Evolutionary conservation across 1,140 invertebrate genomes (phyloP), one percentile per base, ranked within the genome.

Genomic region (Orchesella cincta): DNA sequence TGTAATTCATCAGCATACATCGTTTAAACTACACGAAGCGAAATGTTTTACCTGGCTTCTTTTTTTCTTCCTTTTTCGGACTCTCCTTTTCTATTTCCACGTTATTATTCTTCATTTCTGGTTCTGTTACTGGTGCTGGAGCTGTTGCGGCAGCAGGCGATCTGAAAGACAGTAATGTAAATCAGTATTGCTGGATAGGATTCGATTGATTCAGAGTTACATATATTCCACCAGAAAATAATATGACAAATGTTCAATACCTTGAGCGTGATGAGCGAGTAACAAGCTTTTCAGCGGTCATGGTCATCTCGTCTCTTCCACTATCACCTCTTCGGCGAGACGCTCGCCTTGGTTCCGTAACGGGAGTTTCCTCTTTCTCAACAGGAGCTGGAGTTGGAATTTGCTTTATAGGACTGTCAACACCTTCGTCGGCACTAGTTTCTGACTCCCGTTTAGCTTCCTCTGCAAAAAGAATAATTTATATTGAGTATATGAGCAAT

Each of bases 391-490:
- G 57, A 2, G 34, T 26, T 39, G 71, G 71, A 2, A 35, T 34
- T 28, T 36, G 71, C 46, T 36, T 73, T 26, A 51, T 28, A 3
- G 71, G 71, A 64, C 79, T 80, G 28, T 75, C 70, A n/a, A 54
- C 64, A 31, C 79, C 64, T 77, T 78, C 79, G 74, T 78, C 79
- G 1, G 76, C 76, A 57, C 78, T 79, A 1, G 74, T 75, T 76
- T 80, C 79, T 34, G 79, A 80, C 34, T 80, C 79, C 3, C 76
- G 72, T 76, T 74, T 75, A 14, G 73, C 64, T 74, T 80, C 79
- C 52, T 80, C 79, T 80, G 35, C 5, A 52, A 31, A 35, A 0
- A 54, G 26, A 51, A 51, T 3, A 78, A 46, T 12, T 46, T 46
- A 46, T 46, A 57, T 57, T 46, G 39, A 57, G 23, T n/a, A n/a